These are phyloP conservation scores for Oncorhynchus mykiss DNA, from an alignment of 2,113 vertebrate genomes.

Conservation along the genomic window DNA sequence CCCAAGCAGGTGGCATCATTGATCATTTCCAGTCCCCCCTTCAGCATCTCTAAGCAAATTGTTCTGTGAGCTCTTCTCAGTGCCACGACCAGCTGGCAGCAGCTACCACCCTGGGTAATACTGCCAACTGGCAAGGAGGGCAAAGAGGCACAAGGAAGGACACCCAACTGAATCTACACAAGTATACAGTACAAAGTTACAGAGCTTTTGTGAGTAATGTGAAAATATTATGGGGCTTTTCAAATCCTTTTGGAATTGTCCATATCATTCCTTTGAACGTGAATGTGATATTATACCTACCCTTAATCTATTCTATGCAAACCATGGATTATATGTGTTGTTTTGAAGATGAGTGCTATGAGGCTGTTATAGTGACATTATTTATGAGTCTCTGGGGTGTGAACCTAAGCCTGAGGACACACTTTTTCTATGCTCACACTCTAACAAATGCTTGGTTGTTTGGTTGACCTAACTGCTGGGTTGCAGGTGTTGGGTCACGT, in stretches of 20 bases:
- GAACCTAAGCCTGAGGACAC: no score
- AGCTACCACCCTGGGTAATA: slow-evolving; percentile 18
- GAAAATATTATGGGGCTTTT: background rate
- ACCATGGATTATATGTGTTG: no score
- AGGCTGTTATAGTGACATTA: no score
- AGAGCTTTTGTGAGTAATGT: background rate
- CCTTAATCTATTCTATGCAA: no score
- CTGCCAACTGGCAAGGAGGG: slow-evolving; percentile 45
- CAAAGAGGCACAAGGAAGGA: slow-evolving; percentile 38
- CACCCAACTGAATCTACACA: background rate
- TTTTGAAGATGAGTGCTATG: no score
- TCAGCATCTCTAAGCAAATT: slow-evolving; percentile 40
- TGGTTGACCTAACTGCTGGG: no score
- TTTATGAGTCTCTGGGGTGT: no score
- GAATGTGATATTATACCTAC: no score
- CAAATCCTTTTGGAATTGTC: background rate
- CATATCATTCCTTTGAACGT: background rate
- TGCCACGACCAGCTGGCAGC: slow-evolving; percentile 54
- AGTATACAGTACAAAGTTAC: slow-evolving; percentile 11
- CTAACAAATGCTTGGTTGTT: no score
- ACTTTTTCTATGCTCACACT: no score
- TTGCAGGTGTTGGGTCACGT: no score
- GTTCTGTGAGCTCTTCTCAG: slow-evolving; percentile 41
- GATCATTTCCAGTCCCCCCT: slow-evolving; percentile 55
- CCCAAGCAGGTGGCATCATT: slow-evolving; percentile 50